Conservation (phyloP, 2,888 invertebrate genomes). For the Luperina nickerlii region DNA sequence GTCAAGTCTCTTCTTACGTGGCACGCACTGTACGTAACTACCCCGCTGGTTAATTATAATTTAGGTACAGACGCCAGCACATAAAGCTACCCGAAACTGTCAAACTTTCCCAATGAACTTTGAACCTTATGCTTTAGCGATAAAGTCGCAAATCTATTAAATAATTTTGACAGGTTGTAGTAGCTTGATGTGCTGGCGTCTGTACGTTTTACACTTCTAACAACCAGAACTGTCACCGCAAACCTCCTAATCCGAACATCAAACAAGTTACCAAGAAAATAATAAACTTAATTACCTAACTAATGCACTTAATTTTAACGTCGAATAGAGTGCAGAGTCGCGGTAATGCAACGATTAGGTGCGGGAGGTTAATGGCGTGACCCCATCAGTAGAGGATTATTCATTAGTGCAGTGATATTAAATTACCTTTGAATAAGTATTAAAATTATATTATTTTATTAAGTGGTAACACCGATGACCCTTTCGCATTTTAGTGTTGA, state of each 20-base stretch:
- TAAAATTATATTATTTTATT: slow-evolving; percentile 7
- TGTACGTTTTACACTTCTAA: slow-evolving; percentile 3
- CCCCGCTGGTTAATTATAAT: too few relatives aligned
- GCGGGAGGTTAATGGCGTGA: slow-evolving; percentile 72
- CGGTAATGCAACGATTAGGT: slow-evolving; percentile 29
- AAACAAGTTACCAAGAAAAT: slow-evolving; percentile 26
- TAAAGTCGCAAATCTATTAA: too few relatives aligned
- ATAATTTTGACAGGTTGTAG: too few relatives aligned
- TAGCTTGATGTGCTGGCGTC: too few relatives aligned
- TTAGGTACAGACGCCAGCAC: too few relatives aligned
- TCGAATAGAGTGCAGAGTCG: slow-evolving; percentile 23
- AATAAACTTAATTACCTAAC: slow-evolving; percentile 19
- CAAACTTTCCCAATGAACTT: too few relatives aligned
- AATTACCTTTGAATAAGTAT: slow-evolving; percentile 15
- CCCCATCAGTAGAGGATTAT: slow-evolving; percentile 55
- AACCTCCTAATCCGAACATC: slow-evolving; percentile 19
- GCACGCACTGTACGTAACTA: too few relatives aligned
- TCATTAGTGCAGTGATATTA: slow-evolving; percentile 52
- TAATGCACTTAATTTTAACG: slow-evolving; percentile 30
- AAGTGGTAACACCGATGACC: slow-evolving; percentile 49
- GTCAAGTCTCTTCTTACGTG: too few relatives aligned
- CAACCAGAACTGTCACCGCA: background rate
- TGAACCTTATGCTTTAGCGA: too few relatives aligned
- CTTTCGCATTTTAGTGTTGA: slow-evolving; percentile 41
- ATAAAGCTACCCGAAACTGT: too few relatives aligned